Evolutionary conservation across 1,140 invertebrate species (phyloP).

Genomic region (Lepidotrigona ventralis): DNA sequence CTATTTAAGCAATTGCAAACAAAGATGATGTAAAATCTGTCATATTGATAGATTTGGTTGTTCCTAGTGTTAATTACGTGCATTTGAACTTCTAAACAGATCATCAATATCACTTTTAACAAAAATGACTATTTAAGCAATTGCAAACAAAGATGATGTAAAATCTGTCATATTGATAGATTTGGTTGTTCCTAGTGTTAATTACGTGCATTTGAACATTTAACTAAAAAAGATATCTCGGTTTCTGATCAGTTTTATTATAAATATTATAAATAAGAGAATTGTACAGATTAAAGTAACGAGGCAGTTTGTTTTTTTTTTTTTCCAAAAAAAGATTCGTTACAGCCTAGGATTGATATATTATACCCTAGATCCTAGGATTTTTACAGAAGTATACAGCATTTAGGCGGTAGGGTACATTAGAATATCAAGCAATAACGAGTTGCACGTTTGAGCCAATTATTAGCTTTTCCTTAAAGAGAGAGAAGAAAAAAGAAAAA

Average conservation of each 20-base stretch:
- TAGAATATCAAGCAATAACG: constrained; percentile 41
- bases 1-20: no score
- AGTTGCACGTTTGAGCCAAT: constrained; percentile 32
- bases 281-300: not conserved
- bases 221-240: not conserved
- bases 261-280: no score
- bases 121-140: no score
- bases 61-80: not conserved
- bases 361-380: constrained; percentile 5
- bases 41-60: no score
- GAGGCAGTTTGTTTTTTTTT: not conserved
- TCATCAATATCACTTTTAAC: no score
- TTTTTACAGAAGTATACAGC: constrained; percentile 33
- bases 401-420: constrained; percentile 21
- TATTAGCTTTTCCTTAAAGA: not conserved
- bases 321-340: not conserved
- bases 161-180: no score
- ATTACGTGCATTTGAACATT: not conserved
- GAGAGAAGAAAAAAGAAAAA: not conserved
- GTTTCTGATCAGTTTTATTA: not conserved
- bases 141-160: no score
- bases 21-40: no score
- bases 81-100: no score
- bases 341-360: not conserved
- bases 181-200: no score